Evolutionary conservation across 1,140 invertebrate species (phyloP).

Genomic region (Lysiphlebus fabarum): DNA sequence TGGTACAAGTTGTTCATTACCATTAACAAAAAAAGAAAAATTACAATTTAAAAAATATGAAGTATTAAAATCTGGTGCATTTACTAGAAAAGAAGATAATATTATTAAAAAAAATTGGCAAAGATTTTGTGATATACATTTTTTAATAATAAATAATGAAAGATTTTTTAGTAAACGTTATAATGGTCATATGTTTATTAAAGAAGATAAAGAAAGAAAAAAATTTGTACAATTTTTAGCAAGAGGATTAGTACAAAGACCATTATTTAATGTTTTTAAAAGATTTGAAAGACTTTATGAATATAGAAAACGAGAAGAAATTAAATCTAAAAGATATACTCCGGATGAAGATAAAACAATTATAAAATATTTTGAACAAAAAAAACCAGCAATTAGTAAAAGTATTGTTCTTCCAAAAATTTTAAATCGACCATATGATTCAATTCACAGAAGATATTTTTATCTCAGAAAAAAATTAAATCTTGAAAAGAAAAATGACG

Average conservation of each 20-base stretch:
- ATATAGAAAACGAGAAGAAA: not conserved
- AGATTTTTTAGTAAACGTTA: slow-evolving; percentile 32
- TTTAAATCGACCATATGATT: slow-evolving; percentile 28
- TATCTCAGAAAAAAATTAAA: slow-evolving; percentile 12
- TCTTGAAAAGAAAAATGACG: slow-evolving; percentile 7
- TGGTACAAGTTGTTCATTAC: slow-evolving; percentile 33
- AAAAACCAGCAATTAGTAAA: slow-evolving; percentile 3
- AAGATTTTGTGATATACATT: slow-evolving; percentile 45
- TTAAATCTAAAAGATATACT: slow-evolving; percentile 2
- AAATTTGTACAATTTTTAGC: slow-evolving; percentile 48
- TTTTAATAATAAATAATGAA: slow-evolving; percentile 35
- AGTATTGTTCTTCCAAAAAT: slow-evolving; percentile 28
- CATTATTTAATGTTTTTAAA: slow-evolving; percentile 38
- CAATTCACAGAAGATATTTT: slow-evolving; percentile 30
- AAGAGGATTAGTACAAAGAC: slow-evolving; percentile 42
- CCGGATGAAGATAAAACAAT: slow-evolving; percentile 29
- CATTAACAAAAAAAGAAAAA: slow-evolving; percentile 5
- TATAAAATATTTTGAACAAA: slow-evolving; percentile 21
- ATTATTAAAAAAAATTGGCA: slow-evolving; percentile 45
- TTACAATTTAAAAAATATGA: not conserved
- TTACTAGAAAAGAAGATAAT: slow-evolving; percentile 37
- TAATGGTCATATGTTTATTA: slow-evolving; percentile 30
- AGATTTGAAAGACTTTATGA: slow-evolving; percentile 39
- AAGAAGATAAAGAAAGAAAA: slow-evolving; percentile 28
- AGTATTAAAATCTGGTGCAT: slow-evolving; percentile 35